Percentiles rank a stretch among this genome's conserved stretches.
Conservation (phyloP, 2,888 invertebrate genomes). For the Lithophane semibrunnea region DNA sequence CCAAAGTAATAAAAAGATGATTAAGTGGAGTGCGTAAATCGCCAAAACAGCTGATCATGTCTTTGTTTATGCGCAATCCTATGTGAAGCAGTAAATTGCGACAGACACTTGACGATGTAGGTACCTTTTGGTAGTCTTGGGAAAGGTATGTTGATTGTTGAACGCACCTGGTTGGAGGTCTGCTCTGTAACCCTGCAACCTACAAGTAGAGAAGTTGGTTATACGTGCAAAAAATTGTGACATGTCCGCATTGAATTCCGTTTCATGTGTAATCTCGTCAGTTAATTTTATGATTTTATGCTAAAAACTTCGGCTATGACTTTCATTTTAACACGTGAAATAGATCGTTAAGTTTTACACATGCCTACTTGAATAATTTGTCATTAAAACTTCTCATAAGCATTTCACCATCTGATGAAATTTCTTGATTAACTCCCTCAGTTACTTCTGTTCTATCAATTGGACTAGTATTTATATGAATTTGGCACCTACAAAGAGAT, state of each 20-base stretch:
- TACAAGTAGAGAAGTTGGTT: not conserved
- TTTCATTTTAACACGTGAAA: slow-evolving; percentile 31
- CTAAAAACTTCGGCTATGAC: slow-evolving; percentile 26
- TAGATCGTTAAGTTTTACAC: not conserved
- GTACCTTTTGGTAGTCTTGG: not conserved
- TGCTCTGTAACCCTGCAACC: not conserved
- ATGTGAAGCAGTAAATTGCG: not conserved
- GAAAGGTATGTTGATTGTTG: not conserved
- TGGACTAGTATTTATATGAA: not conserved
- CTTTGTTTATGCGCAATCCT: not conserved
- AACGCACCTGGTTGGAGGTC: not conserved
- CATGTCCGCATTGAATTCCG: slow-evolving; percentile 23
- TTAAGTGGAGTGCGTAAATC: not conserved
- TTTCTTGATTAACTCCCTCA: slow-evolving; percentile 1
- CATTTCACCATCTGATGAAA: slow-evolving; percentile 14
- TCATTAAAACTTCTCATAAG: slow-evolving; percentile 8
- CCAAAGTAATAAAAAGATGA: not conserved
- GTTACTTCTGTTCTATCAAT: not conserved
- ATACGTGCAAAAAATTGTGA: not conserved
- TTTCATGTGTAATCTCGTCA: slow-evolving; percentile 7
- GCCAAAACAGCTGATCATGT: not conserved
- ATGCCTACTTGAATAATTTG: slow-evolving; percentile 10
- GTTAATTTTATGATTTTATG: slow-evolving; percentile 38
- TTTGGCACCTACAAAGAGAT: slow-evolving; percentile 11
- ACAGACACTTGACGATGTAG: not conserved